Evolutionary conservation across 2,113 vertebrate genomes (phyloP).

Genomic region (Colius striatus): DNA sequence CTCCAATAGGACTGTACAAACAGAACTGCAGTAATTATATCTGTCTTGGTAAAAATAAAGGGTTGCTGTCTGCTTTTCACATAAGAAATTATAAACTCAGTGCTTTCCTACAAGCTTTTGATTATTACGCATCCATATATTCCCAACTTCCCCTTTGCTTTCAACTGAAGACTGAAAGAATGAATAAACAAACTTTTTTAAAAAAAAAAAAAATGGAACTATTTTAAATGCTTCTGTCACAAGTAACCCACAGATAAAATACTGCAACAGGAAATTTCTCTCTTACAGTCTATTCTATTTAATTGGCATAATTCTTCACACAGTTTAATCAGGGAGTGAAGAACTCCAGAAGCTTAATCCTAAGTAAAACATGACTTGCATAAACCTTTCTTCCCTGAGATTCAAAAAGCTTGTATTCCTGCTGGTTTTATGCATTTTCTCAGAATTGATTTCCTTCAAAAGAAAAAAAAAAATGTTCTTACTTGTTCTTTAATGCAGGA

Average conservation of each 20-base stretch:
- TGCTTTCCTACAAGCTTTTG: background rate
- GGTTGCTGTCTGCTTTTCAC: background rate
- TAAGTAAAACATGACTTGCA: background rate
- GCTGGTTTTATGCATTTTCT: background rate
- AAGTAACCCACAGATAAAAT: background rate
- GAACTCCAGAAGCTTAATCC: background rate
- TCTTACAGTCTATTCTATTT: background rate
- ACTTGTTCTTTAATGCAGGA: background rate
- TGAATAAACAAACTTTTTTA: background rate
- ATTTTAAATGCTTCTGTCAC: background rate
- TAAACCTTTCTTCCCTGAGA: background rate
- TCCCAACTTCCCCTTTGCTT: background rate
- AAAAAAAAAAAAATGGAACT: background rate
- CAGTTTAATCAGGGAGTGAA: background rate
- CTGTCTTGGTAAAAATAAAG: background rate
- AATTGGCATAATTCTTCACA: background rate
- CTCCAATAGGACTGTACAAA: background rate
- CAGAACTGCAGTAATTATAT: background rate
- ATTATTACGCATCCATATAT: background rate
- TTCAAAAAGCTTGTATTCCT: background rate
- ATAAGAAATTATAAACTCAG: background rate
- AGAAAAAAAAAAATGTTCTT: background rate
- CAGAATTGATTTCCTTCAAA: background rate
- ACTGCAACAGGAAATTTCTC: background rate
- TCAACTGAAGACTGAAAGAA: background rate